A percentile compares a stretch with the other conserved stretches of the same genome.
Conservation (phyloP, 2,797 vertebrate genomes). For the Simalia tracyae region DNA sequence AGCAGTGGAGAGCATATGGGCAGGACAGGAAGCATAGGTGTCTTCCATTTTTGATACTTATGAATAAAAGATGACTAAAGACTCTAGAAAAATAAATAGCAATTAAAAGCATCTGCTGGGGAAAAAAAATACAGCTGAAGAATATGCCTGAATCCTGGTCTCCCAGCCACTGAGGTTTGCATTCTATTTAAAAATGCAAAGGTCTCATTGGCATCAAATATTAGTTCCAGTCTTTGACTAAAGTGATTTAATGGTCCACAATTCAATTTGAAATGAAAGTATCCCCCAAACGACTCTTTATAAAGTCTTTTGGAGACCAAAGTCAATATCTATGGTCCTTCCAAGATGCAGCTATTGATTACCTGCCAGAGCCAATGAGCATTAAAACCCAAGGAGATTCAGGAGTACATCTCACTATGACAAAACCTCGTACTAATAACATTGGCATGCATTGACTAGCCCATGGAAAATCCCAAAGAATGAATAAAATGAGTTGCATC, state of each 20-base stretch:
- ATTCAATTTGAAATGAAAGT: constrained; percentile 82
- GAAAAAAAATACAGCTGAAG: constrained; percentile 36
- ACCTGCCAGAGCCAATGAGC: constrained; percentile 83
- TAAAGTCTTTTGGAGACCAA: constrained; percentile 84
- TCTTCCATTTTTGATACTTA: background rate
- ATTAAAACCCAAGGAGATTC: constrained; percentile 67
- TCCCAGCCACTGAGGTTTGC: constrained; percentile 22
- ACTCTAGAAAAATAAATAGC: constrained; percentile 63
- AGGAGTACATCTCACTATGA: constrained; percentile 52
- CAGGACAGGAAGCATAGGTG: background rate
- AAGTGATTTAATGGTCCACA: constrained; percentile 79
- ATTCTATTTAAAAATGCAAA: constrained; percentile 69
- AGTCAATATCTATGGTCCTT: constrained; percentile 84
- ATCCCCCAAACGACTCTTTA: constrained; percentile 84
- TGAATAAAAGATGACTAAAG: background rate
- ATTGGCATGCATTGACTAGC: constrained; percentile 47
- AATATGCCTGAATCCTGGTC: constrained; percentile 48
- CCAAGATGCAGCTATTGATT: constrained; percentile 84
- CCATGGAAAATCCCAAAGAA: constrained; percentile 9
- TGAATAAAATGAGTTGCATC: constrained; percentile 43
- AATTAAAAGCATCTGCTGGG: constrained; percentile 58
- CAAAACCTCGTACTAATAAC: constrained; percentile 48
- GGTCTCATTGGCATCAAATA: constrained; percentile 43
- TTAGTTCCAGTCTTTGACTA: constrained; percentile 65
- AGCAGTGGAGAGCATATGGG: background rate